Percentiles rank a stretch among this genome's conserved stretches.
phyloP scores from a whole-genome alignment of 1,140 invertebrate genomes.

The Ceratoteleas bidentatus region DNA sequence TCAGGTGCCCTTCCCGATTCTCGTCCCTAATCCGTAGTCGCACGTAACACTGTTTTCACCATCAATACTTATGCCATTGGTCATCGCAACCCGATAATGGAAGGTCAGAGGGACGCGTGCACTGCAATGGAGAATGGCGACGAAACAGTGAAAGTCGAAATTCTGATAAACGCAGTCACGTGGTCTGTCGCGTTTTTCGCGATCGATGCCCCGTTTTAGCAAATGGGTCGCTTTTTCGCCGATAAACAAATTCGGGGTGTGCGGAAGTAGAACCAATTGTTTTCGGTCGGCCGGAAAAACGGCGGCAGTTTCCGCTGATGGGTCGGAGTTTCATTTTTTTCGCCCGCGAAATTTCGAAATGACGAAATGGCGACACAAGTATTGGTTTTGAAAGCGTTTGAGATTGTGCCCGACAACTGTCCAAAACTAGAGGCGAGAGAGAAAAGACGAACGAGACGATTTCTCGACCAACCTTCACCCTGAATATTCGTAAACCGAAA shows the following conservation, averaged over 20 bases:
- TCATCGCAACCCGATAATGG: no score
- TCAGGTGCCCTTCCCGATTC: conserved; percentile 35
- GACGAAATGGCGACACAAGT: conserved; percentile 21
- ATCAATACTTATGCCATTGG: conserved; percentile 36
- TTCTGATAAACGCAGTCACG: no score
- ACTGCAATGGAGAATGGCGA: no score
- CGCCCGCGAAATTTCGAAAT: not conserved
- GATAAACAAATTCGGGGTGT: no score
- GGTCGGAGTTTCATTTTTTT: conserved; percentile 17
- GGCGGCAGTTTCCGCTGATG: no score
- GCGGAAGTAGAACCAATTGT: no score
- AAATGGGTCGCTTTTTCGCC: no score
- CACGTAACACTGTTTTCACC: conserved; percentile 29
- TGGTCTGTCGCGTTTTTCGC: no score
- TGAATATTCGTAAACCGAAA: conserved; percentile 55
- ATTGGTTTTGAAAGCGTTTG: conserved; percentile 42
- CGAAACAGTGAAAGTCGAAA: no score
- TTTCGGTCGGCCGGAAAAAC: no score
- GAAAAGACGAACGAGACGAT: conserved; percentile 54
- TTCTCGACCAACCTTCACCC: conserved; percentile 49
- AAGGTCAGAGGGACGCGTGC: no score
- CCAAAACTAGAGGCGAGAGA: conserved; percentile 40
- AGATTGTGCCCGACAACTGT: conserved; percentile 3
- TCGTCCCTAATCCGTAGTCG: conserved; percentile 6
- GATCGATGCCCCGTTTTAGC: no score